A percentile compares a stretch with the other conserved stretches of the same genome.
Conservation (phyloP, 2,888 invertebrate species). For the Diaprepes abbreviatus region DNA sequence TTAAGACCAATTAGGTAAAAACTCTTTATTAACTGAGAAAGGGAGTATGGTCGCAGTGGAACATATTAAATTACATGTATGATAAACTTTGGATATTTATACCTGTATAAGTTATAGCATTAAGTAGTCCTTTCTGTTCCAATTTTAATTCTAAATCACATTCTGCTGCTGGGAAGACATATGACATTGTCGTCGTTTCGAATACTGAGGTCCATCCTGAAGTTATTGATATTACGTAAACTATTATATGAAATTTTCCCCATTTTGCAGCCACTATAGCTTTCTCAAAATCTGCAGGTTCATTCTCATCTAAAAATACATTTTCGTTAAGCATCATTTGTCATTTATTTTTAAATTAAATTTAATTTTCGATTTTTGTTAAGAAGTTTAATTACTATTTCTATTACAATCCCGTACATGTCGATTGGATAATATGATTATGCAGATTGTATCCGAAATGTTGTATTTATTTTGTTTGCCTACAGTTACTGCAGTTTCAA, state of each 20-base stretch:
- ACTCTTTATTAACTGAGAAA: no score
- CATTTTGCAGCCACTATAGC: slow-evolving; percentile 79
- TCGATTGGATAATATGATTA: no score
- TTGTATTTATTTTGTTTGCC: no score
- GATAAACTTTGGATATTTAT: no score
- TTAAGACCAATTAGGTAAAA: no score
- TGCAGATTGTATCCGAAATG: no score
- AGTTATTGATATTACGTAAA: slow-evolving; percentile 73
- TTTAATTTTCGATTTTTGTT: no score
- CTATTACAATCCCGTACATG: no score
- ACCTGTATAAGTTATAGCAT: slow-evolving; percentile 82
- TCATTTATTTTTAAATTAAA: no score
- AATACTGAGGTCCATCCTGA: slow-evolving; percentile 79
- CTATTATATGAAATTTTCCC: slow-evolving; percentile 77
- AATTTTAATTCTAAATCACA: slow-evolving; percentile 79
- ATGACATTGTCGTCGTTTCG: slow-evolving; percentile 80
- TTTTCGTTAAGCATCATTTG: no score
- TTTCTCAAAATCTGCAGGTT: slow-evolving; percentile 76
- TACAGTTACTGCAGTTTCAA: no score
- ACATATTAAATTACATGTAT: slow-evolving; percentile 10
- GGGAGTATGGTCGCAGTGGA: not conserved
- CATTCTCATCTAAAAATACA: slow-evolving; percentile 41
- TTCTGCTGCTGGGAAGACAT: slow-evolving; percentile 81
- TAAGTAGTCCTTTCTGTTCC: slow-evolving; percentile 79
- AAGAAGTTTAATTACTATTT: no score